Evolutionary conservation across 1,140 invertebrate genomes (phyloP).

Genomic region (Megathymus violae): DNA sequence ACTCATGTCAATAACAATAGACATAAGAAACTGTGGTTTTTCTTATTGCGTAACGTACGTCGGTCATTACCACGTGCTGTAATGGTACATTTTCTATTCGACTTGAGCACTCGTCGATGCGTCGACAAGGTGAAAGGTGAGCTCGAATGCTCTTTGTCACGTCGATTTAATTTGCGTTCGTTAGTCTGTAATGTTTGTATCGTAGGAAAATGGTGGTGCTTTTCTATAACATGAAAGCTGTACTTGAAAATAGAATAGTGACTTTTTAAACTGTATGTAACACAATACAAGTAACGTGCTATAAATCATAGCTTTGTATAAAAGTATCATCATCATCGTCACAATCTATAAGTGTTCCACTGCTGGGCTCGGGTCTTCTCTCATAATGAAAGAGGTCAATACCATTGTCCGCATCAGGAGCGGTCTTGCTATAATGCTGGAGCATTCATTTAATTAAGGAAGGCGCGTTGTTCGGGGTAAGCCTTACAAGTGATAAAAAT

Average conservation of each 20-base stretch:
- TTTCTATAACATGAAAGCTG: neutral
- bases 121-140: conserved; percentile 30
- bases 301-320: too few relatives aligned
- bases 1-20: neutral
- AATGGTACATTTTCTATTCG: conserved; percentile 30
- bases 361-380: too few relatives aligned
- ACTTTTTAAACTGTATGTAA: too few relatives aligned
- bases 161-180: conserved; percentile 25
- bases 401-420: too few relatives aligned
- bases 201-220: neutral
- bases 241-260: neutral
- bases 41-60: neutral
- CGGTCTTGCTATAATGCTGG: too few relatives aligned
- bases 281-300: too few relatives aligned
- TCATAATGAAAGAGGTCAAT: too few relatives aligned
- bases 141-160: conserved; percentile 27
- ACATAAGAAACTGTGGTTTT: neutral
- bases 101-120: conserved; percentile 8
- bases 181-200: conserved; percentile 5
- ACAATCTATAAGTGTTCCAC: too few relatives aligned
- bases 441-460: too few relatives aligned
- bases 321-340: too few relatives aligned
- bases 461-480: too few relatives aligned
- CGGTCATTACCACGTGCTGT: conserved; percentile 12
- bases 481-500: too few relatives aligned